Percentiles rank a stretch among this genome's conserved stretches.
Evolutionary conservation across 2,113 vertebrate genomes (phyloP).

Genomic region (Grantiella picta): DNA sequence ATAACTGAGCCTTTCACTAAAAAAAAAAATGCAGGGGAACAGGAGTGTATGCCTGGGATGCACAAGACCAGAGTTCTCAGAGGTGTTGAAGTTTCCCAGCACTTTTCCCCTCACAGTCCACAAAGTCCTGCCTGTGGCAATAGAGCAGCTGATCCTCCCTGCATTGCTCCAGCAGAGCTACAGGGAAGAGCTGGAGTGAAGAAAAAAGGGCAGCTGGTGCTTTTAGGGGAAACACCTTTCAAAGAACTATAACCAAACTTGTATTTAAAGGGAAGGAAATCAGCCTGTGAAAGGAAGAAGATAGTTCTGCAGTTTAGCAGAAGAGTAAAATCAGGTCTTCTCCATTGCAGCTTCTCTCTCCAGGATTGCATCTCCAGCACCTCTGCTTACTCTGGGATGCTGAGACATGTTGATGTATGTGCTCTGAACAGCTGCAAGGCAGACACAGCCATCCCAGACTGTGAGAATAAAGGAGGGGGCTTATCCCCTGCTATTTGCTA

Average conservation of each 20-base stretch:
- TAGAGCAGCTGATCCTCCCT: background rate
- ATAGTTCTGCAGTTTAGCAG: background rate
- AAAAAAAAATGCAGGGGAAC: background rate
- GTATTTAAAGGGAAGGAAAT: constrained; percentile 7
- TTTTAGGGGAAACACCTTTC: background rate
- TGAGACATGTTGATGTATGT: background rate
- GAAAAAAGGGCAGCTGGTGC: background rate
- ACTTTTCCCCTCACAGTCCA: background rate
- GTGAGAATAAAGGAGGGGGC: background rate
- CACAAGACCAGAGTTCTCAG: background rate
- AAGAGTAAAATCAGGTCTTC: background rate
- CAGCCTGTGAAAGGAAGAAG: background rate
- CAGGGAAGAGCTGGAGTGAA: background rate
- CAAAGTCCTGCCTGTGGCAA: background rate
- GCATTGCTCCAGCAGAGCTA: background rate
- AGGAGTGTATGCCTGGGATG: background rate
- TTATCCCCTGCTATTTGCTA: background rate
- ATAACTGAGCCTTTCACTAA: background rate
- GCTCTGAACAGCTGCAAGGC: constrained; percentile 20
- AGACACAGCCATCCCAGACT: background rate
- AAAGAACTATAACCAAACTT: background rate
- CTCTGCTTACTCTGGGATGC: background rate
- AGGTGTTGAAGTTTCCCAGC: background rate
- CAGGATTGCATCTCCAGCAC: background rate
- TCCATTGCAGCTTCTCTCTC: background rate